phyloP scores from a whole-genome alignment of 2,113 vertebrate genomes.

The Phodopus roborovskii region DNA sequence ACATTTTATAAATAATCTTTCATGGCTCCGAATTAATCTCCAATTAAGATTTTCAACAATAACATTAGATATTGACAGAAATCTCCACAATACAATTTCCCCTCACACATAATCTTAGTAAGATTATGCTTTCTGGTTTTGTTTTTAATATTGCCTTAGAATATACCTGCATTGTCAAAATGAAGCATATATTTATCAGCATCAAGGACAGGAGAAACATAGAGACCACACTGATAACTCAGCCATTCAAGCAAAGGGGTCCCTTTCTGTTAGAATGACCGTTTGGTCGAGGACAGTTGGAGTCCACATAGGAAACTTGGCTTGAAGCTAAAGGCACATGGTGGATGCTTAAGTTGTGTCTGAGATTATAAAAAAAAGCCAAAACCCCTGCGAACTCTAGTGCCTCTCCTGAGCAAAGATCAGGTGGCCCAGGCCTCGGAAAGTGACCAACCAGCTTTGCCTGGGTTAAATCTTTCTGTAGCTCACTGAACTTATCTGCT shows the following conservation, averaged over 20 bases:
- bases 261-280: neutral
- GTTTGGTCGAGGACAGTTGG: neutral
- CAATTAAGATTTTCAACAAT: slow-evolving; percentile 20
- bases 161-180: slow-evolving; percentile 18
- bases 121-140: neutral
- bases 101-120: neutral
- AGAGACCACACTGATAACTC: neutral
- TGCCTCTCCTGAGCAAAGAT: neutral
- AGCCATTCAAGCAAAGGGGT: neutral
- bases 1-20: neutral
- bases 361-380: neutral
- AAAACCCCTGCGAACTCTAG: neutral
- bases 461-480: neutral
- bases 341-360: neutral
- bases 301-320: neutral
- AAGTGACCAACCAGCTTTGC: neutral
- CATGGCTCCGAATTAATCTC: neutral
- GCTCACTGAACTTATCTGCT: neutral
- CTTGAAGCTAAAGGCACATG: neutral
- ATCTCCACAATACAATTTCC: neutral
- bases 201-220: slow-evolving; percentile 7
- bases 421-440: neutral
- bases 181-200: neutral
- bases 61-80: neutral
- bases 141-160: slow-evolving; percentile 28